Base-by-base conservation (phyloP, 2,113 vertebrate species). In the Martes martes region DNA sequence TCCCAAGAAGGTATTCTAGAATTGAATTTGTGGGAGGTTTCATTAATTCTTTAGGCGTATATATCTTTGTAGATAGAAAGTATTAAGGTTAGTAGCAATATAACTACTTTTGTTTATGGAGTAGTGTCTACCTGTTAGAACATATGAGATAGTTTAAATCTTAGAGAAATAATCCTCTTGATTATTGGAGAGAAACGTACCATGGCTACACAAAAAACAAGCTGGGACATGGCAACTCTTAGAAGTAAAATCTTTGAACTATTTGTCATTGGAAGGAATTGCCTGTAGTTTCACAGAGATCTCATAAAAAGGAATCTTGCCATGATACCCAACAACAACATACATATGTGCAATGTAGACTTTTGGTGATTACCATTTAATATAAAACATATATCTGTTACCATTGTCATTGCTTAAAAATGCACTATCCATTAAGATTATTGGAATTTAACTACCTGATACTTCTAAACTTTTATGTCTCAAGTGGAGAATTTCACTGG, bases 201-300 rank as follows among this genome's bases (percentile, higher is more conserved):
- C 45, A 84, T 71, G 31, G 11, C 9, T 92, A 86, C 55, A 42
- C 16, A 50, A 67, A 94, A 52, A 50, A 36, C 82, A 83, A 92
- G 14, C 65, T 50, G 65, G 16, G 15, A 0, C 6, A 69, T n/a
- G 10, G 69, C n/a, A 89, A 55, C 16, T 83, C 26, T 57, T 90
- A 82, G 55, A 97, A 86, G 33, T 92, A 47, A 78, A 89, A 74
- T 73, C 24, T 95, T 92, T 92, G 61, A 96, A 76, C 6, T 80
- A 3, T 47, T 85, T 71, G 11, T 94, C 57, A 52, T 11, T 90
- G 42, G 19, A 63, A 91, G n/a, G 95, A 97, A 84, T 91, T 19
- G 74, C 13, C 31, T 90, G 18, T 24, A 26, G 24, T 78, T 83
- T 90, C 61, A 87, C 14, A 52, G 84, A n/a, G 23, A 39, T 52